phyloP scores from a whole-genome alignment of 2,888 invertebrate species.

The Mesochorus sp. region DNA sequence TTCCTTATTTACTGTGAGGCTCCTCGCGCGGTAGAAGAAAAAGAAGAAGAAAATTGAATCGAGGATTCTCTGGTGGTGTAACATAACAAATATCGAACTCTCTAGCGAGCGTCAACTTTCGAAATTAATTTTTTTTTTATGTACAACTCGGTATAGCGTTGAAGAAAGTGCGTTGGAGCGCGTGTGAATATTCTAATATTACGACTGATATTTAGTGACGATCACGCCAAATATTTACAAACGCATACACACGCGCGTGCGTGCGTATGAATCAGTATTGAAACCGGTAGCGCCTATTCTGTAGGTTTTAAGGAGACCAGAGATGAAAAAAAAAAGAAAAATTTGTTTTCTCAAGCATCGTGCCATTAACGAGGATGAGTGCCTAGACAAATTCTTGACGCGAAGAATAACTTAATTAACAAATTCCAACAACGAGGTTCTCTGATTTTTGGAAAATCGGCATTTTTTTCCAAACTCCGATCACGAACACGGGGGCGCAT shows the following conservation, averaged over 20 bases:
- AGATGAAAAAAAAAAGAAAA: background rate
- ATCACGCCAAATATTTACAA: constrained; percentile 74
- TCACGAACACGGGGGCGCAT: constrained; percentile 58
- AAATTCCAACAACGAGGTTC: background rate
- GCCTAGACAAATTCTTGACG: constrained; percentile 46
- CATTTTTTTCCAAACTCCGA: constrained; percentile 35
- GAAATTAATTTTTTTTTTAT: constrained; percentile 8
- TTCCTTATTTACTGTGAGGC: constrained; percentile 79
- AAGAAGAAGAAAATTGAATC: constrained; percentile 6
- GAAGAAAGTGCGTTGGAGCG: constrained; percentile 12
- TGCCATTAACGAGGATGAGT: constrained; percentile 58
- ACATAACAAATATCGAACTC: constrained; percentile 12
- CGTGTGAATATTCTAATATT: constrained; percentile 30
- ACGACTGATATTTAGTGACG: constrained; percentile 68
- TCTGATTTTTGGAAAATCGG: constrained; percentile 1
- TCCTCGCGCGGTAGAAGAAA: background rate
- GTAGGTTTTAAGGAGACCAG: constrained; percentile 44
- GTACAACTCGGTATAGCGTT: too few relatives aligned
- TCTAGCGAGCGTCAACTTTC: background rate
- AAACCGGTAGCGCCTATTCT: constrained; percentile 62
- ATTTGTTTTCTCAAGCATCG: background rate
- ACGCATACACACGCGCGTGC: too few relatives aligned
- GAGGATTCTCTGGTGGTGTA: background rate
- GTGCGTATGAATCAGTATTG: constrained; percentile 77
- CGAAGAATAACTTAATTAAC: background rate